Conservation (phyloP, 2,888 invertebrate genomes). For the Epistrophella euchroma region DNA sequence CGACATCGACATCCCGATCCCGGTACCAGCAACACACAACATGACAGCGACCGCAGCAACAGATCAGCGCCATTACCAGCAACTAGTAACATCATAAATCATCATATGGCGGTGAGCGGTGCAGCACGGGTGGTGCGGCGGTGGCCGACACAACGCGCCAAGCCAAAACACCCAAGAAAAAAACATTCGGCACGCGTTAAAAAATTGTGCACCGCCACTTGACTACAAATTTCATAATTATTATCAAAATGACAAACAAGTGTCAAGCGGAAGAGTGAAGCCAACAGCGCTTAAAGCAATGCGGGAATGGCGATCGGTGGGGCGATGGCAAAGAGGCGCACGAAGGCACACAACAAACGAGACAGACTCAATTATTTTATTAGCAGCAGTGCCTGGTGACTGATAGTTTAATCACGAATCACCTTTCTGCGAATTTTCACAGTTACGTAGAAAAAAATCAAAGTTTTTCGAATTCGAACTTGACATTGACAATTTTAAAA, state of each 20-base stretch:
- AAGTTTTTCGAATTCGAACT: conserved; percentile 56
- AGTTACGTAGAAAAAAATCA: conserved; percentile 6
- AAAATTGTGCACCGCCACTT: conserved; percentile 71
- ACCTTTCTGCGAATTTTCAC: conserved; percentile 35
- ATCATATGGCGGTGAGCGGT: conserved; percentile 47
- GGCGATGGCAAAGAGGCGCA: conserved; percentile 22
- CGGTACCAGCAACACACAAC: conserved; percentile 39
- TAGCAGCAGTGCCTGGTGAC: conserved; percentile 25
- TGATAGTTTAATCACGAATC: conserved; percentile 68
- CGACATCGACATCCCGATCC: conserved; percentile 32
- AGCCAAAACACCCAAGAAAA: conserved; percentile 65
- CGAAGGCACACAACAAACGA: conserved; percentile 23
- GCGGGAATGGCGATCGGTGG: not conserved
- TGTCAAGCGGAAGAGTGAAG: conserved; percentile 57
- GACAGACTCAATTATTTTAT: conserved; percentile 62
- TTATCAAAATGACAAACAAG: conserved; percentile 74
- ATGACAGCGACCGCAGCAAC: conserved; percentile 67
- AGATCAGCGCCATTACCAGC: conserved; percentile 74
- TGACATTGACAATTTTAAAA: conserved; percentile 62
- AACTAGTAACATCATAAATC: conserved; percentile 75
- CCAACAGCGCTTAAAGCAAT: not conserved
- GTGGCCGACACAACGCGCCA: conserved; percentile 50
- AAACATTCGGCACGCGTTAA: conserved; percentile 71
- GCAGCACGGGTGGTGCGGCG: not conserved
- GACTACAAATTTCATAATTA: conserved; percentile 75